A percentile compares a stretch with the other conserved stretches of the same genome.
Conservation (phyloP, 2,797 vertebrate species). For the Fistularia commersonii region DNA sequence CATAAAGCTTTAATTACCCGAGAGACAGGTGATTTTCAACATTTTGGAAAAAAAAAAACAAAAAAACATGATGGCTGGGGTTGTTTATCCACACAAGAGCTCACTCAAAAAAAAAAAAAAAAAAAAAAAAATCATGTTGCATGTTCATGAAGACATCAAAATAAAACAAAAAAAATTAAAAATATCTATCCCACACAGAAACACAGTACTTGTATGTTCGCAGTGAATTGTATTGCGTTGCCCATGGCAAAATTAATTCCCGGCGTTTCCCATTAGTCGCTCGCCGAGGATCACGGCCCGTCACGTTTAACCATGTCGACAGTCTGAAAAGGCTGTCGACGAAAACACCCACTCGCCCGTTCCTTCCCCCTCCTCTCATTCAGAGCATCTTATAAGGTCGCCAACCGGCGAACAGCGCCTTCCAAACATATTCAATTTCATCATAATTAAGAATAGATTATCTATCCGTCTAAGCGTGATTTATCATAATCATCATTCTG, state of each 20-base stretch:
- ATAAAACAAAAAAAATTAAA: neutral
- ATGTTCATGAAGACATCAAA: too few relatives aligned
- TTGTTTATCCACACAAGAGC: too few relatives aligned
- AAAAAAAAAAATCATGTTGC: too few relatives aligned
- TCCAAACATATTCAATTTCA: conserved; percentile 67
- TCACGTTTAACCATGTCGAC: conserved; percentile 55
- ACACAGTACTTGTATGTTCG: conserved; percentile 34
- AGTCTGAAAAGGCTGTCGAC: conserved; percentile 60
- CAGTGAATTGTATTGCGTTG: conserved; percentile 31
- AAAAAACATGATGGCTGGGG: too few relatives aligned
- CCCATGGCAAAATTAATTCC: conserved; percentile 45
- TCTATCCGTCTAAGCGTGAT: conserved; percentile 52
- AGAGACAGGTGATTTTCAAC: too few relatives aligned
- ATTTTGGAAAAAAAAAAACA: too few relatives aligned
- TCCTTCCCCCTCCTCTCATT: conserved; percentile 40
- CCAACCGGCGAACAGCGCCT: conserved; percentile 42
- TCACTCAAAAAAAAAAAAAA: too few relatives aligned
- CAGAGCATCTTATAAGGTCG: conserved; percentile 54
- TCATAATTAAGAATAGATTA: conserved; percentile 77
- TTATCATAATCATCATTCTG: conserved; percentile 67
- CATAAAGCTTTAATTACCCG: too few relatives aligned
- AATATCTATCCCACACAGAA: conserved; percentile 37
- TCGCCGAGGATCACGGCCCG: conserved; percentile 38
- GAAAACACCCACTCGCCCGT: conserved; percentile 49
- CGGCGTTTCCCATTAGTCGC: conserved; percentile 41